Conservation (phyloP, 2,888 invertebrate species). For the Dastarcus helophoroides region DNA sequence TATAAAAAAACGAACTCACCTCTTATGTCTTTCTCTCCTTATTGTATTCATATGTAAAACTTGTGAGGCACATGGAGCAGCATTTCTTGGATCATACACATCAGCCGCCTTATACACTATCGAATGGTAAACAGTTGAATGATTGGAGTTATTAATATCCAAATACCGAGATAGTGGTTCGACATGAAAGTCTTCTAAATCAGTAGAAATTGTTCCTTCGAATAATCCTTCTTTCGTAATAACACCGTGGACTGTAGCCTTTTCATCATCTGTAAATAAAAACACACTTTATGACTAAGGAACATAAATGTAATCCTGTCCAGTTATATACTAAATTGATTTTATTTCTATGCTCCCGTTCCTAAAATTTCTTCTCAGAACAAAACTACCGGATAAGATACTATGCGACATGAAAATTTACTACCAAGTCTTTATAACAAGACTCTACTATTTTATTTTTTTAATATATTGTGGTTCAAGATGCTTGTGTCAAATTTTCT, state of each 20-base stretch:
- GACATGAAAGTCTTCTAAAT: slow-evolving; percentile 70
- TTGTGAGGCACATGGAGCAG: slow-evolving; percentile 30
- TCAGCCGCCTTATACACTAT: slow-evolving; percentile 76
- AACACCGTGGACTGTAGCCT: slow-evolving; percentile 71
- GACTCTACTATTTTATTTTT: slow-evolving; percentile 4
- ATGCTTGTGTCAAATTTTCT: too few species aligned
- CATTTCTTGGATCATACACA: slow-evolving; percentile 44
- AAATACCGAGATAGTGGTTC: slow-evolving; percentile 65
- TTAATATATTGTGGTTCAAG: too few species aligned
- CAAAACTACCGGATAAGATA: too few species aligned
- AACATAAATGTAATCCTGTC: too few species aligned
- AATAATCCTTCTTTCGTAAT: slow-evolving; percentile 79
- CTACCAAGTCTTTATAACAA: too few species aligned
- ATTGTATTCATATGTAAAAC: slow-evolving; percentile 23
- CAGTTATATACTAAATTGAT: too few species aligned
- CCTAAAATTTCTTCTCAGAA: too few species aligned
- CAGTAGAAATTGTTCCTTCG: slow-evolving; percentile 76
- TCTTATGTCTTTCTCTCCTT: too few species aligned
- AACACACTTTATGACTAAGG: neutral
- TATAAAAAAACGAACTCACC: too few species aligned
- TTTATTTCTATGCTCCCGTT: too few species aligned
- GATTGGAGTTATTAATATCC: slow-evolving; percentile 29
- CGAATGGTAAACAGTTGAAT: slow-evolving; percentile 54
- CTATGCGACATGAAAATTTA: too few species aligned
- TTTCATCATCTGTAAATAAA: slow-evolving; percentile 62